Conservation (phyloP, 1,140 invertebrate genomes). For the Doryteuthis pealeii region DNA sequence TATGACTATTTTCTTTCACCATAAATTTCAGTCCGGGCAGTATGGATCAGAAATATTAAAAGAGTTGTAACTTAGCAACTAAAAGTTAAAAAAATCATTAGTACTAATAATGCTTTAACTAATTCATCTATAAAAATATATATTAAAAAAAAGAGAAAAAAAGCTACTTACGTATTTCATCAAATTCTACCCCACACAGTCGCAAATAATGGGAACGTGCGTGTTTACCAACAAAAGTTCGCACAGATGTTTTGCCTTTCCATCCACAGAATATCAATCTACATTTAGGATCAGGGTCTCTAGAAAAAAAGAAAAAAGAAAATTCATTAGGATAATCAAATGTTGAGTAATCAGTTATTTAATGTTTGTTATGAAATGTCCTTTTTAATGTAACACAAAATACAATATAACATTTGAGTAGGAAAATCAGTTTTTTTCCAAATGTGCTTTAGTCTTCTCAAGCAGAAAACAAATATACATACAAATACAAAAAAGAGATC, state of each 20-base stretch:
- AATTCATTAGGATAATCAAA: no score
- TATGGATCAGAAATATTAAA: no score
- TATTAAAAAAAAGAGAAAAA: conserved; percentile 2
- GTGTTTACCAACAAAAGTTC: conserved; percentile 80
- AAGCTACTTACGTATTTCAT: conserved; percentile 36
- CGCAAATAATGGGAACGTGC: conserved; percentile 84
- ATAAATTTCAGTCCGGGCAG: no score
- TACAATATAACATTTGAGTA: not conserved
- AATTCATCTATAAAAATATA: no score
- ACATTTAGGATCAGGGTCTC: conserved; percentile 43
- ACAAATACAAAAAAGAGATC: no score
- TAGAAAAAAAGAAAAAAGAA: conserved; percentile 27
- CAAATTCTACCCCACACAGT: conserved; percentile 74
- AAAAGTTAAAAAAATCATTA: no score
- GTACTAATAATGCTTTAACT: no score
- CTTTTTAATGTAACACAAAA: not conserved
- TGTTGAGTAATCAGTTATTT: not conserved
- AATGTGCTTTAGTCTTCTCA: no score
- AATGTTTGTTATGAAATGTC: not conserved
- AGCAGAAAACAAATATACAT: no score
- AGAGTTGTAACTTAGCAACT: no score
- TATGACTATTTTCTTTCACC: no score
- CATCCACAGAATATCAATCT: conserved; percentile 80
- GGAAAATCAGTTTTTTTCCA: no score
- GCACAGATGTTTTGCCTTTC: conserved; percentile 81